phyloP scores from a whole-genome alignment of 2,888 invertebrate genomes.

The Idaea dimidiata region DNA sequence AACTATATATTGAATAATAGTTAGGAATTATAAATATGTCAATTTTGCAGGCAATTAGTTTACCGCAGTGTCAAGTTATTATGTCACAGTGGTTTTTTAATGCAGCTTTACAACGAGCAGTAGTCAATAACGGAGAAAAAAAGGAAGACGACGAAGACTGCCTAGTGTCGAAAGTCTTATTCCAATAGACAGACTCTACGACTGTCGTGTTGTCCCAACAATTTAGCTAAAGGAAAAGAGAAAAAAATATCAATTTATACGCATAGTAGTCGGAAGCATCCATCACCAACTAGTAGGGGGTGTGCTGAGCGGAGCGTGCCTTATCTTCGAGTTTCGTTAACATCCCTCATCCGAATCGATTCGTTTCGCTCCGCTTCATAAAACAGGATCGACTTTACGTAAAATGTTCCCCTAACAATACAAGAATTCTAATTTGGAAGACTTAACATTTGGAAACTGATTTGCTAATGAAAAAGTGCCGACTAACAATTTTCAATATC shows the following conservation, averaged over 20 bases:
- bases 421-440: conserved; percentile 6
- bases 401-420: conserved; percentile 18
- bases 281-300: conserved; percentile 44
- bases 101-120: too few relatives aligned
- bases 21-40: too few relatives aligned
- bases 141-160: too few relatives aligned
- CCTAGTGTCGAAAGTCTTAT: too few relatives aligned
- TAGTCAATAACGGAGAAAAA: too few relatives aligned
- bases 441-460: neutral
- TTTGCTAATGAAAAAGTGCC: neutral
- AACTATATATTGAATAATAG: too few relatives aligned
- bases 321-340: conserved; percentile 55
- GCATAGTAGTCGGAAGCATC: conserved; percentile 15
- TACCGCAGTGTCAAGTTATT: too few relatives aligned
- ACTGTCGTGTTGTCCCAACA: conserved; percentile 26
- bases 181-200: neutral
- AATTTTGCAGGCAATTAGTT: too few relatives aligned
- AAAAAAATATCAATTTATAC: conserved; percentile 11
- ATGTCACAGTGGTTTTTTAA: too few relatives aligned
- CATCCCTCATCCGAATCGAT: conserved; percentile 62
- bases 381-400: conserved; percentile 36
- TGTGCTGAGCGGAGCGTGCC: conserved; percentile 54
- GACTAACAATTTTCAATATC: too few relatives aligned
- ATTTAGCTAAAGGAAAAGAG: conserved; percentile 32
- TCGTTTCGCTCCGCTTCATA: conserved; percentile 53